These are phyloP conservation scores for Oncorhynchus kisutch DNA, from an alignment of 2,113 vertebrate genomes.

Conservation along the genomic window DNA sequence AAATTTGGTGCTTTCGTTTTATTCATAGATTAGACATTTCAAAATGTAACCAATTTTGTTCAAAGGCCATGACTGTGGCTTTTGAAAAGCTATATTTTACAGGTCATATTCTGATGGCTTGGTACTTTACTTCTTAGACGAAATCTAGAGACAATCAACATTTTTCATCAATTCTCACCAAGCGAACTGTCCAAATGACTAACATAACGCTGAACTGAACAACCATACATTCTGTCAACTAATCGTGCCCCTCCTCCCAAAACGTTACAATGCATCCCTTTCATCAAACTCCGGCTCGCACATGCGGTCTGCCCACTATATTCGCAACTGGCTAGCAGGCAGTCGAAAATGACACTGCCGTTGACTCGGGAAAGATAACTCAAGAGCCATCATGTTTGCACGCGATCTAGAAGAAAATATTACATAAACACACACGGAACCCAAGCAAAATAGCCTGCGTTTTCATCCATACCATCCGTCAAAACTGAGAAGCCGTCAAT, in stretches of 20 bases:
- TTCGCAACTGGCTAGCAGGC: conserved; percentile 18
- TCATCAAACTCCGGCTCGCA: not conserved
- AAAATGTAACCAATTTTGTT: too few relatives aligned
- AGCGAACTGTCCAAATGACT: not conserved
- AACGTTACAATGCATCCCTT: not conserved
- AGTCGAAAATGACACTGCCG: conserved; percentile 26
- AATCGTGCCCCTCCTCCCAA: not conserved
- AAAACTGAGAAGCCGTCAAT: conserved; percentile 29
- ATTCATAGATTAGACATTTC: too few relatives aligned
- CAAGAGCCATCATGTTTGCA: not conserved
- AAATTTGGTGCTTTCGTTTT: too few relatives aligned
- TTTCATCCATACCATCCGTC: conserved; percentile 45
- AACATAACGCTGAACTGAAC: not conserved
- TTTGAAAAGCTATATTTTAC: too few relatives aligned
- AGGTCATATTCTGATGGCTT: not conserved
- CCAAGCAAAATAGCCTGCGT: conserved; percentile 12
- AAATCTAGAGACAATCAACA: not conserved
- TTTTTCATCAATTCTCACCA: not conserved
- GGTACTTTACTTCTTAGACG: not conserved
- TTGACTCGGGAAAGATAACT: not conserved
- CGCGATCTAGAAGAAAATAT: conserved; percentile 23
- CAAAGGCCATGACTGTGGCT: too few relatives aligned
- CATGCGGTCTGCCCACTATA: conserved; percentile 10
- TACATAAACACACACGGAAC: conserved; percentile 67
- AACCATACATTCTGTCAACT: not conserved